Conservation (phyloP, 2,797 vertebrate genomes). For the Poeciliopsis presidionis region DNA sequence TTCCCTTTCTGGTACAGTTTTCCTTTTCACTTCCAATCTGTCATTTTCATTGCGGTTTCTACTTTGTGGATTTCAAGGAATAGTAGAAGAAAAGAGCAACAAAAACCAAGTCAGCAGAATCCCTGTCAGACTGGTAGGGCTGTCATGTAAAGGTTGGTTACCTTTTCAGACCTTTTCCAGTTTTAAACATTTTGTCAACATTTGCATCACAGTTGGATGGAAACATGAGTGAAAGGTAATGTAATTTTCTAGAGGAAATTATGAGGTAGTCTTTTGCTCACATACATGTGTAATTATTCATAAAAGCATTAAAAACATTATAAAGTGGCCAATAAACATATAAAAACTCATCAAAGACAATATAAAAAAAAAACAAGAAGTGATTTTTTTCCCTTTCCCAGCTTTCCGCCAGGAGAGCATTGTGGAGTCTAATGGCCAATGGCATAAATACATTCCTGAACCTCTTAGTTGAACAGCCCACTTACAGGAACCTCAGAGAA, state of each 20-base stretch:
- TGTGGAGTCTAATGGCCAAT: background rate
- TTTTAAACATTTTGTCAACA: background rate
- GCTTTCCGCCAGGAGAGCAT: background rate
- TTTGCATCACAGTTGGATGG: background rate
- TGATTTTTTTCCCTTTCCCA: background rate
- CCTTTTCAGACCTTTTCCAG: background rate
- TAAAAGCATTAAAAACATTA: background rate
- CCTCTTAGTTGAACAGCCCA: background rate
- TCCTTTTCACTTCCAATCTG: background rate
- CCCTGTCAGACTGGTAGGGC: background rate
- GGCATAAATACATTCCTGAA: background rate
- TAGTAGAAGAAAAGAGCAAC: conserved; percentile 4
- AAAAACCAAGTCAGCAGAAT: background rate
- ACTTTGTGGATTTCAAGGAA: conserved; percentile 26
- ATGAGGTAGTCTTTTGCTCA: background rate
- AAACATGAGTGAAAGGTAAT: background rate
- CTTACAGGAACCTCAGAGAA: background rate
- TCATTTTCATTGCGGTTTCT: conserved; percentile 35
- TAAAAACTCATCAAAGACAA: background rate
- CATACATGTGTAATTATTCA: background rate
- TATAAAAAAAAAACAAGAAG: background rate
- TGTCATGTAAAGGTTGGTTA: background rate
- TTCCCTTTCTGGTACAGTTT: conserved; percentile 38
- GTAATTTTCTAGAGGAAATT: background rate
- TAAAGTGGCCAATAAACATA: background rate